phyloP scores from a whole-genome alignment of 2,888 invertebrate genomes.

The Rhamnusium bicolor region DNA sequence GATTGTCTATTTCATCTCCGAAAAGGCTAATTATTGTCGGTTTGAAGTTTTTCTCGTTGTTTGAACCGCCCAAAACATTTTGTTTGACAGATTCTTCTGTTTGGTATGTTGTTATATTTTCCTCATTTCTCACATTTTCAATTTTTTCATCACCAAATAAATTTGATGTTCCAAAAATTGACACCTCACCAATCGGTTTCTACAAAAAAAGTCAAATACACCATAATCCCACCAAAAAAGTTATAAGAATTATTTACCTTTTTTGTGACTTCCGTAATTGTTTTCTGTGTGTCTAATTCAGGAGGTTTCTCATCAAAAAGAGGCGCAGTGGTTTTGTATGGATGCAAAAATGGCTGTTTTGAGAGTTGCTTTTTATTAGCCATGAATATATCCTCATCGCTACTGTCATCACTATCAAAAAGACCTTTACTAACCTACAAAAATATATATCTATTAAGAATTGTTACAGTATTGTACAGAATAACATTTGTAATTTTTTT shows the following conservation, averaged over 20 bases:
- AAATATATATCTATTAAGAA: too few species aligned
- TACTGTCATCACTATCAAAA: conserved; percentile 65
- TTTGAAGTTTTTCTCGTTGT: background rate
- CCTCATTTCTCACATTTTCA: conserved; percentile 37
- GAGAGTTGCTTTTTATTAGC: conserved; percentile 43
- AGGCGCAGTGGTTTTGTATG: conserved; percentile 55
- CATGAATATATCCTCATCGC: conserved; percentile 62
- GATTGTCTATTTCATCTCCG: conserved; percentile 44
- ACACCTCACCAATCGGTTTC: conserved; percentile 78
- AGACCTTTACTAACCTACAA: conserved; percentile 57
- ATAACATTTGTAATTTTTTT: too few species aligned
- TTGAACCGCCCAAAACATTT: background rate
- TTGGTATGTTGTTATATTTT: background rate
- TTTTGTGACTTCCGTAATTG: conserved; percentile 40
- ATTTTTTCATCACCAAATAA: conserved; percentile 52
- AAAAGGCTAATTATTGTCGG: conserved; percentile 51
- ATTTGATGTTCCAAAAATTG: conserved; percentile 72
- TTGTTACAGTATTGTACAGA: too few species aligned
- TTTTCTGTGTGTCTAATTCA: conserved; percentile 50
- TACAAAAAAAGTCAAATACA: conserved; percentile 65
- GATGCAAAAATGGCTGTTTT: conserved; percentile 52
- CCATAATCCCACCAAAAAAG: background rate
- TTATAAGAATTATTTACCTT: conserved; percentile 43
- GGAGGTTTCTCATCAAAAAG: conserved; percentile 65
- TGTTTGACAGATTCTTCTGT: background rate